Percentiles rank a stretch among this genome's conserved stretches.
These are phyloP conservation scores for Chanos chanos DNA, from an alignment of 2,797 vertebrate species.

Conservation along the genomic window DNA sequence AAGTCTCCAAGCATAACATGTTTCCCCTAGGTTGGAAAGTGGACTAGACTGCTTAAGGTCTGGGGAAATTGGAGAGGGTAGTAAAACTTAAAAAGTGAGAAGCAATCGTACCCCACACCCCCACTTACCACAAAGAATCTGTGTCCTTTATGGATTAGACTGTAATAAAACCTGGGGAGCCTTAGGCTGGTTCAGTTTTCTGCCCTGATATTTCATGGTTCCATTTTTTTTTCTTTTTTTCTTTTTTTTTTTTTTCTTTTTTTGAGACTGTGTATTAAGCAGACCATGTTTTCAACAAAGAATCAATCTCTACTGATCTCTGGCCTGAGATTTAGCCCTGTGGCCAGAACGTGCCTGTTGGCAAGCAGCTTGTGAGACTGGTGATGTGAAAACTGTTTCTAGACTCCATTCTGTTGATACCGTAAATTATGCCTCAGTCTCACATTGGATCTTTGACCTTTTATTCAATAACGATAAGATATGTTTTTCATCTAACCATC, in stretches of 20 bases:
- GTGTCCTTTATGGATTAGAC: constrained; percentile 39
- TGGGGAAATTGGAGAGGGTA: constrained; percentile 39
- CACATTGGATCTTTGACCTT: too few relatives aligned
- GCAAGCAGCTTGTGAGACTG: too few relatives aligned
- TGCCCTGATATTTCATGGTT: constrained; percentile 21
- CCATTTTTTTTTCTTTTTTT: constrained; percentile 12
- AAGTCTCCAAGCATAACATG: constrained; percentile 48
- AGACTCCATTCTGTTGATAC: too few relatives aligned
- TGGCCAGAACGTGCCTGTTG: too few relatives aligned
- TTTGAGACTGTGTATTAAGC: too few relatives aligned
- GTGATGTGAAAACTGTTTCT: too few relatives aligned
- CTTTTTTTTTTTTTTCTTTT: neutral
- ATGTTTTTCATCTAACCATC: too few relatives aligned
- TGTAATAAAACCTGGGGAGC: constrained; percentile 25
- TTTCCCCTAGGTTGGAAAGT: constrained; percentile 38
- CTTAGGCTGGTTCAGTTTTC: constrained; percentile 3
- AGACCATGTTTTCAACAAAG: too few relatives aligned
- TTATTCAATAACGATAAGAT: too few relatives aligned
- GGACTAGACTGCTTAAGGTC: constrained; percentile 22
- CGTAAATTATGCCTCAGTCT: too few relatives aligned
- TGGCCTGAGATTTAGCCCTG: too few relatives aligned
- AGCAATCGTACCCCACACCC: constrained; percentile 30
- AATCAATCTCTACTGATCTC: too few relatives aligned
- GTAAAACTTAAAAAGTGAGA: constrained; percentile 48
- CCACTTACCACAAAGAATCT: constrained; percentile 37